Conservation (phyloP, 2,113 vertebrate genomes). For the Neofelis nebulosa region DNA sequence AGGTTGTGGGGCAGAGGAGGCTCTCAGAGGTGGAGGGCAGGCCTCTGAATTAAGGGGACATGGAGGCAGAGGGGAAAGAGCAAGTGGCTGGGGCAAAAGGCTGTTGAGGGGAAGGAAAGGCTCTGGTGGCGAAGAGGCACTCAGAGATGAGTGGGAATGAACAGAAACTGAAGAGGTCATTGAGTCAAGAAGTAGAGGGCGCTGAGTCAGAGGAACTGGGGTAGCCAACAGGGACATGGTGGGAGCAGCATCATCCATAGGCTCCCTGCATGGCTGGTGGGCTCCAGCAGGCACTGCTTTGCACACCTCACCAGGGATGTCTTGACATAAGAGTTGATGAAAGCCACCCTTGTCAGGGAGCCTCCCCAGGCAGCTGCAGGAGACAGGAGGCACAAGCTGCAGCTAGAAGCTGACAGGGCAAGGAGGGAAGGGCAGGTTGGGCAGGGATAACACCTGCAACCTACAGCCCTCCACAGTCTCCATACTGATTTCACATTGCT, state of each 20-base stretch:
- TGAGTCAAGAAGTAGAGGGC: fast-evolving
- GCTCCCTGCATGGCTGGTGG: fast-evolving
- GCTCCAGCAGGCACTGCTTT: not conserved
- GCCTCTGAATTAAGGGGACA: not conserved
- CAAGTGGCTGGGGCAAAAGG: not conserved
- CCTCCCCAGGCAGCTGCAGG: not conserved
- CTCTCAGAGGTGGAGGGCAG: no score
- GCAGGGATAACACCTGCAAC: fast-evolving
- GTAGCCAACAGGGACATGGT: fast-evolving
- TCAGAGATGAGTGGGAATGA: not conserved
- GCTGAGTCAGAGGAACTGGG: not conserved
- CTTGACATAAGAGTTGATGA: not conserved
- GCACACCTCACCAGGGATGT: not conserved
- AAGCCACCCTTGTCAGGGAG: not conserved
- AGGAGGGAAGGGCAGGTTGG: no score
- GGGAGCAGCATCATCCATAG: not conserved
- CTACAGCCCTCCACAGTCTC: not conserved
- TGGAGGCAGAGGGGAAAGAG: not conserved
- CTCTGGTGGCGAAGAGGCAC: not conserved
- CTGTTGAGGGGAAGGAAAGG: not conserved
- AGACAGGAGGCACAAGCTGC: not conserved
- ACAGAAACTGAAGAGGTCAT: not conserved
- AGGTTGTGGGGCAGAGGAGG: not conserved
- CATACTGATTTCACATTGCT: not conserved
- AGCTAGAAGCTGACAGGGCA: not conserved